A percentile compares a stretch with the other conserved stretches of the same genome.
phyloP scores from a whole-genome alignment of 1,140 invertebrate genomes.

The Adelges cooleyi region DNA sequence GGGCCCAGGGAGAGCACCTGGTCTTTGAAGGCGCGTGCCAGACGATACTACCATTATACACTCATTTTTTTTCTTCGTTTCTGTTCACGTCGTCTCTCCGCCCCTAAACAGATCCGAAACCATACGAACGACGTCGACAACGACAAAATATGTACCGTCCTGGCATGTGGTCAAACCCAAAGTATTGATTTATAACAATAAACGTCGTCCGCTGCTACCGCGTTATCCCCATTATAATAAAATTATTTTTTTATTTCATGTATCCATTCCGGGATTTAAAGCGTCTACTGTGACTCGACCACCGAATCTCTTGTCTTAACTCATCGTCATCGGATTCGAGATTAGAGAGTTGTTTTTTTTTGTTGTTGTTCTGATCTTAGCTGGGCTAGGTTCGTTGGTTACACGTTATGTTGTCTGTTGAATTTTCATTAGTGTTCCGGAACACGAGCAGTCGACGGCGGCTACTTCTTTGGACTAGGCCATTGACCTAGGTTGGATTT shows the following conservation, averaged over 20 bases:
- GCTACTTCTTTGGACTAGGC: no score
- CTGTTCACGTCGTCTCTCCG: background rate
- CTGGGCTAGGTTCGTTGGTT: no score
- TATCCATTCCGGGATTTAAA: no score
- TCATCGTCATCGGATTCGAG: no score
- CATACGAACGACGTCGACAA: background rate
- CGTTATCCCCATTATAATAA: no score
- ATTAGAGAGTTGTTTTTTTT: no score
- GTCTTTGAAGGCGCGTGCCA: slow-evolving; percentile 22
- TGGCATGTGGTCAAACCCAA: slow-evolving; percentile 7
- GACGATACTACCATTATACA: background rate
- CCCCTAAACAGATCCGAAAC: background rate
- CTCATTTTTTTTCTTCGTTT: background rate
- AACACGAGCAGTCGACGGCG: background rate
- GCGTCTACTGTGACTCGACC: no score
- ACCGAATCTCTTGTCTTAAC: no score
- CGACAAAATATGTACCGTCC: background rate
- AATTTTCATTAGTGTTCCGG: slow-evolving; percentile 23
- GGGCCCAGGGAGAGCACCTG: slow-evolving; percentile 20
- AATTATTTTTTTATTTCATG: no score
- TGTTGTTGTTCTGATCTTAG: no score
- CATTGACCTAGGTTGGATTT: no score
- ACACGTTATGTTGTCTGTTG: slow-evolving; percentile 3
- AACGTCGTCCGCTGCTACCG: background rate
- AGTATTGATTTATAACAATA: slow-evolving; percentile 4